A percentile compares a stretch with the other conserved stretches of the same genome.
Conservation (phyloP, 53 echinoderm and acorn worm genomes). For the Astropecten irregularis region DNA sequence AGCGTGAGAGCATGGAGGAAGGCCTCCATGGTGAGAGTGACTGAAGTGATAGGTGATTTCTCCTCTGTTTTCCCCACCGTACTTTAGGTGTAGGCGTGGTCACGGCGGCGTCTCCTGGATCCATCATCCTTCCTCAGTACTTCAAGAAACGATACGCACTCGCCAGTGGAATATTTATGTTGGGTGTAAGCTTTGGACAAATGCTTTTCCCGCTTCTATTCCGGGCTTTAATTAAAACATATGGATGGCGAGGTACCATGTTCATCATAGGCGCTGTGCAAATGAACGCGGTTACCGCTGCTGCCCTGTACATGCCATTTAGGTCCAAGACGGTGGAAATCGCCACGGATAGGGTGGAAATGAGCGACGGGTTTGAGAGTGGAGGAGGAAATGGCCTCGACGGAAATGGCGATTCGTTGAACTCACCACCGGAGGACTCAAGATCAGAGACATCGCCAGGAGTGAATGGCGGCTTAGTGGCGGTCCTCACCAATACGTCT, state of each 20-base stretch:
- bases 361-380: background rate
- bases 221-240: background rate
- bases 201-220: constrained; percentile 6
- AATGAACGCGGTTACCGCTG: constrained; percentile 3
- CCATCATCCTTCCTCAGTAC: background rate
- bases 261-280: constrained; percentile 18
- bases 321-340: background rate
- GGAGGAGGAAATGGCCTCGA: background rate
- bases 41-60: no score
- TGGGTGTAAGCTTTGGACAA: constrained; percentile 17
- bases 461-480: background rate
- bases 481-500: background rate
- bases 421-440: no score
- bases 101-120: background rate
- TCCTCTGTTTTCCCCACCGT: no score
- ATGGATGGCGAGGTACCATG: constrained; percentile 38
- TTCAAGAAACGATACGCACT: constrained; percentile 29
- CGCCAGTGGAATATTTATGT: background rate
- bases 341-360: background rate
- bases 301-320: constrained; percentile 33
- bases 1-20: no score
- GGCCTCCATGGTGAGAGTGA: no score
- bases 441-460: no score
- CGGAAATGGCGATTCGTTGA: background rate
- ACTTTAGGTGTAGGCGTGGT: constrained; percentile 23